Base-by-base conservation (phyloP, 2,113 vertebrate genomes). In the Thunnus maccoyii region DNA sequence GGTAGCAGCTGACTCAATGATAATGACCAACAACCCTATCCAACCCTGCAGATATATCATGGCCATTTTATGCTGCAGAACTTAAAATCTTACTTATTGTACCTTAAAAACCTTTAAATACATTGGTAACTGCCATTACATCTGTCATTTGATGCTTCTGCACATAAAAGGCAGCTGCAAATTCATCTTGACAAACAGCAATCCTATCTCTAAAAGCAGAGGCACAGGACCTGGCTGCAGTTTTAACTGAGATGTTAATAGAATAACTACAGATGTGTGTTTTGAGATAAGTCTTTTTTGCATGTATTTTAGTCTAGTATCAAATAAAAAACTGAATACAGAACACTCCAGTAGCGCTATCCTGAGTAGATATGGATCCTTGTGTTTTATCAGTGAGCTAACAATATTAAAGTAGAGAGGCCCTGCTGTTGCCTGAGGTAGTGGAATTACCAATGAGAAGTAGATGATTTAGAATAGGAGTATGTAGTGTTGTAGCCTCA, bases 1-100 rank as follows among this genome's bases (percentile, higher is more conserved):
- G n/a, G 54, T 10, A 32, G 69, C 50, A 63, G 77, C 76, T 77
- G 81, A 79, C 80, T 84, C 80, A 36, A 30, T 47, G 18, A 36
- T 71, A 46, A 67, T 80, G 85, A 90, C 83, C 80, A 84, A 89
- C 78, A 85, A 46, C 81, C 68, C 56, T 55, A 63, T 86, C 68
- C 58, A 73, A 57, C 52, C 48, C 22, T 54, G 57, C 74, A 86
- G 76, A 80, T 82, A 65, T 66, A 81, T 86, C 79, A 76, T 4
- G 48, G 67, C 72, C 78, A 46, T 63, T 71, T 75, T 63, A 36
- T n/a, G 3, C 44, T 56, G 36, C n/a, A 47, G 63, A 79, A 22
- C 55, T 72, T 82, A 46, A 76, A 82, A 83, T 83, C 65, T 66
- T 25, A 46, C 46, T 80, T 77, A 78, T 20, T 72, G 85, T 69